phyloP scores from a whole-genome alignment of 2,888 invertebrate genomes.

The Sphaeridia pumilis region DNA sequence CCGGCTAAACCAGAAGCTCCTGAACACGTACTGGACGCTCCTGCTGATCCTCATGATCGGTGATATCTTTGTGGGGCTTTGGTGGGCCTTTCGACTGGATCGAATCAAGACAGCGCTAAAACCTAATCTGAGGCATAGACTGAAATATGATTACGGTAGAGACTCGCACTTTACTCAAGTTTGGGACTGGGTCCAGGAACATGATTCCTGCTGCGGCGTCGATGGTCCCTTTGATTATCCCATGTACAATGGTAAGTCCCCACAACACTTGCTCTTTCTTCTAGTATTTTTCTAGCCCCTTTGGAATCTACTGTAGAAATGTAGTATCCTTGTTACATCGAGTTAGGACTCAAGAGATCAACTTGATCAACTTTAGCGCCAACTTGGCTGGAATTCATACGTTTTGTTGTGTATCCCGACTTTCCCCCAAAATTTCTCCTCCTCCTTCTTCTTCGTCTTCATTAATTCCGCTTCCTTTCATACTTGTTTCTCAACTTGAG shows the following conservation, averaged over 20 bases:
- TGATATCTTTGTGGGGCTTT: slow-evolving; percentile 69
- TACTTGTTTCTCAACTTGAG: too few relatives aligned
- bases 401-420: too few relatives aligned
- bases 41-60: slow-evolving; percentile 66
- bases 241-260: slow-evolving; percentile 21
- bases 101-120: slow-evolving; percentile 60
- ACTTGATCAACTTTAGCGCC: too few relatives aligned
- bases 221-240: slow-evolving; percentile 46
- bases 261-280: neutral
- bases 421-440: neutral
- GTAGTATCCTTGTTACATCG: too few relatives aligned
- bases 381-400: too few relatives aligned
- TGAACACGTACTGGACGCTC: slow-evolving; percentile 73
- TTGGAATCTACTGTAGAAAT: too few relatives aligned
- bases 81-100: slow-evolving; percentile 72
- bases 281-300: neutral
- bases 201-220: slow-evolving; percentile 59
- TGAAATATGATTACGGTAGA: slow-evolving; percentile 58
- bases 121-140: slow-evolving; percentile 49
- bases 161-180: slow-evolving; percentile 54
- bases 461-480: too few relatives aligned
- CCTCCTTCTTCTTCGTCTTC: too few relatives aligned
- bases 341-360: too few relatives aligned
- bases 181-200: slow-evolving; percentile 38
- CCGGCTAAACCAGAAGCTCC: slow-evolving; percentile 63